phyloP scores from a whole-genome alignment of 2,113 vertebrate genomes.

The Seriola aureovittata region DNA sequence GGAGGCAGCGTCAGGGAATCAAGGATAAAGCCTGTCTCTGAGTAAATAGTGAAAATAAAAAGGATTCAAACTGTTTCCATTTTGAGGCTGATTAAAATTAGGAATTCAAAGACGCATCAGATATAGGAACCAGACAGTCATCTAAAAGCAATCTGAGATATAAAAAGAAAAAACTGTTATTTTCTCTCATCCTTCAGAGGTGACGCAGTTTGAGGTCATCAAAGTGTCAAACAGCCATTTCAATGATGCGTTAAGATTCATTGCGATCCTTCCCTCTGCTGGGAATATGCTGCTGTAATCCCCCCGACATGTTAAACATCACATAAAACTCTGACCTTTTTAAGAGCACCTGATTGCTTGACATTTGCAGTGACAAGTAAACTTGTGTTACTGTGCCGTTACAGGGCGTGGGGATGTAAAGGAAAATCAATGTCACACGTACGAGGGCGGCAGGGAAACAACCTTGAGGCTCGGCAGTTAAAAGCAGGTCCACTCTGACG shows the following conservation, averaged over 20 bases:
- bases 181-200: neutral
- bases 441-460: constrained; percentile 20
- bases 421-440: constrained; percentile 67
- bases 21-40: neutral
- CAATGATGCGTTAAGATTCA: constrained; percentile 31
- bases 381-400: constrained; percentile 59
- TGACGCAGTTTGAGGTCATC: constrained; percentile 9
- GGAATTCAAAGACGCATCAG: neutral
- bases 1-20: no score
- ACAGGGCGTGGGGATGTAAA: constrained; percentile 37
- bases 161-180: no score
- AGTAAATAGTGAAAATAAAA: no score
- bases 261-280: constrained; percentile 9
- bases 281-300: constrained; percentile 61
- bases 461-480: constrained; percentile 21
- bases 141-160: no score
- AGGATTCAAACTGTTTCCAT: neutral
- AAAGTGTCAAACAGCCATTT: constrained; percentile 16
- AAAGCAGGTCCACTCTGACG: constrained; percentile 25
- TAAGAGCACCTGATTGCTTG: constrained; percentile 68
- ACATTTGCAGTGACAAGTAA: constrained; percentile 79
- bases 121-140: neutral
- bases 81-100: neutral
- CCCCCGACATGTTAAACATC: constrained; percentile 76
- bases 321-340: constrained; percentile 78